phyloP scores from a whole-genome alignment of 2,797 vertebrate genomes.

The Diplodus sargus region DNA sequence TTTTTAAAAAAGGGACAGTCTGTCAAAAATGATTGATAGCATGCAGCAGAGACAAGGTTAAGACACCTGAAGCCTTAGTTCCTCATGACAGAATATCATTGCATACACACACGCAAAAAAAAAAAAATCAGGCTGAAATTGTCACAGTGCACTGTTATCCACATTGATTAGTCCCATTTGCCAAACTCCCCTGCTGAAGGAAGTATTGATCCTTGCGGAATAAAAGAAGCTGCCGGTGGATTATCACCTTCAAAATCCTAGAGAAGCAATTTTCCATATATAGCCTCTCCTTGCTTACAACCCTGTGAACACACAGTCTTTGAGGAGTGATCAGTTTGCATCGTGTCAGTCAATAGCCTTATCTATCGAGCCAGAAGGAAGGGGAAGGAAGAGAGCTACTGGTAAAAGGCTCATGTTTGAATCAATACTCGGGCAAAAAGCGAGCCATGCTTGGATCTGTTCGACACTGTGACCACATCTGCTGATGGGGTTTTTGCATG shows the following conservation, averaged over 20 bases:
- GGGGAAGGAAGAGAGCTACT: slow-evolving; percentile 50
- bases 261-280: slow-evolving; percentile 58
- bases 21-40: slow-evolving; percentile 29
- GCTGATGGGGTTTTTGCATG: slow-evolving; percentile 4
- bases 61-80: slow-evolving; percentile 3
- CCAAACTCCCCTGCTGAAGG: slow-evolving; percentile 23
- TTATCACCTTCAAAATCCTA: slow-evolving; percentile 55
- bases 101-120: neutral
- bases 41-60: neutral
- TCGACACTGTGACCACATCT: slow-evolving; percentile 47
- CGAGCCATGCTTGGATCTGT: slow-evolving; percentile 17
- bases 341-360: slow-evolving; percentile 55
- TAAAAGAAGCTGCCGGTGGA: slow-evolving; percentile 28
- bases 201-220: slow-evolving; percentile 47
- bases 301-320: slow-evolving; percentile 43
- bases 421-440: slow-evolving; percentile 61
- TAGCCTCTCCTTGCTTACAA: slow-evolving; percentile 38
- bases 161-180: slow-evolving; percentile 38
- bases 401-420: slow-evolving; percentile 63
- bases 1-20: neutral
- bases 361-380: slow-evolving; percentile 39
- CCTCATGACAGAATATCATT: neutral
- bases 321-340: slow-evolving; percentile 65
- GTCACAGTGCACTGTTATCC: slow-evolving; percentile 1
- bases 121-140: neutral